Base-by-base conservation (phyloP, 2,888 invertebrate genomes). In the Agrochola litura region DNA sequence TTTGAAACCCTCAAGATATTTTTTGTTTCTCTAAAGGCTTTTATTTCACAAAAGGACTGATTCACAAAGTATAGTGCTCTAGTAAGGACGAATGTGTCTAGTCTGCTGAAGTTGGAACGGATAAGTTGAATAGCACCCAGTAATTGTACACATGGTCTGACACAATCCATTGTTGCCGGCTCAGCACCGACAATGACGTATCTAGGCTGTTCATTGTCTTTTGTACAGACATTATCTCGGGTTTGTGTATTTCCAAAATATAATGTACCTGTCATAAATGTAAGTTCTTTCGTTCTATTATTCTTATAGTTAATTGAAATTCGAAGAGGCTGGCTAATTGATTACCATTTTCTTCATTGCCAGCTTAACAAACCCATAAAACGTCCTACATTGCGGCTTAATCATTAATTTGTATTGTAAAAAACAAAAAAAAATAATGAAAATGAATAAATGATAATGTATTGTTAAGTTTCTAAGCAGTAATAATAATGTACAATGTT, bases 51-150 rank as follows among this genome's bases (percentile, higher is more conserved):
- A 83, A 71, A 56, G 70, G 37, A 43, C 73, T 22, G 56, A 61
- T 77, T 54, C 56, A 73, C 43, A 46, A n/a, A 82, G 61, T 61
- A 43, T 8, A 71, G 64, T 69, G 64, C 49, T 68, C 76, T 76
- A 81, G 77, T 82, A 49, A 83, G 61, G 41, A 72, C 70, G 49
- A 74, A 66, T 77, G 58, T 81, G 70, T 76, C 73, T 84, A 68
- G 65, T 83, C 68, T 52, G 49, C 52, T 73, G 63, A 64, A 81
- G 72, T 70, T 66, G 43, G 41, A 71, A 76, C 64, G 82, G 65
- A 66, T 73, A 86, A 84, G 54, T 79, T 77, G 84, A 86, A 75
- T 76, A 73, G 68, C n/a, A 72, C 61, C 46, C 73, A 70, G 73
- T 82, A 72, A 87, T 73, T 76, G 64, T 76, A 81, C 70, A 75